A percentile compares a stretch with the other conserved stretches of the same genome.
Conservation (phyloP, 1,140 invertebrate genomes). For the Platyscapa corneri region DNA sequence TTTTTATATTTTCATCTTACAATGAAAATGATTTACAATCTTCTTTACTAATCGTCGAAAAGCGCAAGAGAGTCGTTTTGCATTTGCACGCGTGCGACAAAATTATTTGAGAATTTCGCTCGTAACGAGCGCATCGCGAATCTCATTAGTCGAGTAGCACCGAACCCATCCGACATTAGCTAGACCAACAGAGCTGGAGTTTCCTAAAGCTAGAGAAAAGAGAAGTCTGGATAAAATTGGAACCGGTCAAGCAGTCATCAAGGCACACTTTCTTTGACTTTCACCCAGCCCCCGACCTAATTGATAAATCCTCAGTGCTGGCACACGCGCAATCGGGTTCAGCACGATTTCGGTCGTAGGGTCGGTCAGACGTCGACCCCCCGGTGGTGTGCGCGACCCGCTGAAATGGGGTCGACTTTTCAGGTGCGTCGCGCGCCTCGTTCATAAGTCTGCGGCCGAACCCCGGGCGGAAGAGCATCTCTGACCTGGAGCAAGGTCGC, state of each 20-base stretch:
- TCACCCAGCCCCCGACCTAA: background rate
- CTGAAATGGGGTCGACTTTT: background rate
- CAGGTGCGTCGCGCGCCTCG: background rate
- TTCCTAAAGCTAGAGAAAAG: background rate
- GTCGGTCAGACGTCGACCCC: background rate
- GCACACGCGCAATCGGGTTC: background rate
- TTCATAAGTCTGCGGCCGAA: background rate
- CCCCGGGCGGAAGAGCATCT: background rate
- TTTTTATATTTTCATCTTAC: too few relatives aligned
- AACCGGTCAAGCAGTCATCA: background rate
- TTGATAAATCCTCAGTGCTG: background rate
- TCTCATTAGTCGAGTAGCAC: too few relatives aligned
- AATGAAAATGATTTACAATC: too few relatives aligned
- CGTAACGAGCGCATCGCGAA: too few relatives aligned
- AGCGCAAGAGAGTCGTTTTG: background rate
- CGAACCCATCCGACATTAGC: too few relatives aligned
- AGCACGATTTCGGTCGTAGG: background rate
- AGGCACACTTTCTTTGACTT: background rate
- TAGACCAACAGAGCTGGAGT: background rate
- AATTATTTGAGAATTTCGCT: too few relatives aligned
- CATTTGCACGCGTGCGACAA: too few relatives aligned
- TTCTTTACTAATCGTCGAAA: background rate
- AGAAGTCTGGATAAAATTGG: background rate
- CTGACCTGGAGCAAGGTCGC: slow-evolving; percentile 37
- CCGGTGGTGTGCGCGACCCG: background rate